Evolutionary conservation across 2,797 vertebrate genomes (phyloP).

Genomic region (Chaunax sp.): DNA sequence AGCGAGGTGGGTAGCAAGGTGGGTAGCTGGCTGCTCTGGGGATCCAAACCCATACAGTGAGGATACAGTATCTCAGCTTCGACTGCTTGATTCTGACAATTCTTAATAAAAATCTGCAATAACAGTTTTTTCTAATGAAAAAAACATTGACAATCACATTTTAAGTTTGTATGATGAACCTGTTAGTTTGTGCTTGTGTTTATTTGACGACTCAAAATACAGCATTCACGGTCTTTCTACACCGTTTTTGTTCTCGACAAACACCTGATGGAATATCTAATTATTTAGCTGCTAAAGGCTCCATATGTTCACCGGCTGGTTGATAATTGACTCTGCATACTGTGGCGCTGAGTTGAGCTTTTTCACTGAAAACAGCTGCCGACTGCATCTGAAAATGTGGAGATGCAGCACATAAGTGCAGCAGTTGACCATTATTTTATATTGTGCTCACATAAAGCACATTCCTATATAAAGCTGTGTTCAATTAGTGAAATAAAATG

Average conservation of each 20-base stretch:
- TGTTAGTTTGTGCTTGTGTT: neutral
- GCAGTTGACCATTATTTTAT: neutral
- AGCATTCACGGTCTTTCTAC: too few species aligned
- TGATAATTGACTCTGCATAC: too few species aligned
- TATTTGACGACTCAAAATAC: neutral
- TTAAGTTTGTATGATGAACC: neutral
- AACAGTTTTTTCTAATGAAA: neutral
- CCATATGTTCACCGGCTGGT: too few species aligned
- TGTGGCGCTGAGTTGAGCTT: too few species aligned
- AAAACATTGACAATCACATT: neutral
- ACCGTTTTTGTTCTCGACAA: too few species aligned
- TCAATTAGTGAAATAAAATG: neutral
- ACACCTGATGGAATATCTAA: neutral
- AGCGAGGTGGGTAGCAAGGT: neutral
- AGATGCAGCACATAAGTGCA: neutral
- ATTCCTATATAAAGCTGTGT: neutral
- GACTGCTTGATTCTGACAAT: too few species aligned
- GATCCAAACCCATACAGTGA: neutral
- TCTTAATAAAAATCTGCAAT: too few species aligned
- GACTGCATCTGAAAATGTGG: too few species aligned
- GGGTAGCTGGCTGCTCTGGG: neutral
- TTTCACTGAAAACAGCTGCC: too few species aligned
- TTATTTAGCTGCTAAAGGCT: too few species aligned
- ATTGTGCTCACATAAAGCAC: neutral
- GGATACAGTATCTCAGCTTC: neutral